These are phyloP conservation scores for Schizopygopsis malacanthus DNA, from an alignment of 2,797 vertebrate species.

Conservation along the genomic window DNA sequence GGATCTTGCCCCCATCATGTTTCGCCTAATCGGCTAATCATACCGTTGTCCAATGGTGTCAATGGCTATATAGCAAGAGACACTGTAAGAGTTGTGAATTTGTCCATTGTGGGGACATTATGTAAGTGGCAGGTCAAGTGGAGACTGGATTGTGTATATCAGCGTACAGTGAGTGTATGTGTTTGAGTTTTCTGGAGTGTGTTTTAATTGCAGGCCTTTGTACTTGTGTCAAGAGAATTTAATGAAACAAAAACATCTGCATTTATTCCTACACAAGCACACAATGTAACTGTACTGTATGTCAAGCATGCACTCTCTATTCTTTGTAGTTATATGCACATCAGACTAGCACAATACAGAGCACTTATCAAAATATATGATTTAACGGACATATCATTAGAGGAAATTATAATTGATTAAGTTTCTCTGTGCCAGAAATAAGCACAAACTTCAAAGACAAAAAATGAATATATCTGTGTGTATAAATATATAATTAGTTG, in stretches of 20 bases:
- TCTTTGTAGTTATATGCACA: conserved; percentile 71
- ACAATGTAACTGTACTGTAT: conserved; percentile 64
- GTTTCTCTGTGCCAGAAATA: conserved; percentile 67
- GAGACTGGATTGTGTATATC: background rate
- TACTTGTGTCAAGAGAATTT: conserved; percentile 7
- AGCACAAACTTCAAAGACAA: conserved; percentile 65
- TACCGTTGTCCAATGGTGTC: conserved; percentile 84
- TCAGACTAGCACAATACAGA: conserved; percentile 73
- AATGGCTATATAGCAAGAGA: conserved; percentile 77
- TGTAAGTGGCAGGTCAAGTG: background rate
- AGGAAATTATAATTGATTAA: conserved; percentile 69
- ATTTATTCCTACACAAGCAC: conserved; percentile 52
- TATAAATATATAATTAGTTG: conserved; percentile 81
- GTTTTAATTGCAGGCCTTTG: conserved; percentile 6
- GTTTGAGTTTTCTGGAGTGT: background rate
- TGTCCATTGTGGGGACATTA: conserved; percentile 1
- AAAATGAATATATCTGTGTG: conserved; percentile 71
- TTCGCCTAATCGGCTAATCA: conserved; percentile 81
- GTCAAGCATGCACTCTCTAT: background rate
- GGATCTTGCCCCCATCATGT: conserved; percentile 70
- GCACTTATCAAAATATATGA: conserved; percentile 72
- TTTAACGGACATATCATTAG: conserved; percentile 70
- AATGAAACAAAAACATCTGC: background rate
- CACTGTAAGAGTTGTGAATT: background rate
- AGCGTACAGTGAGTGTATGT: background rate